Conservation (phyloP, 1,140 invertebrate genomes). For the Megalopta genalis region DNA sequence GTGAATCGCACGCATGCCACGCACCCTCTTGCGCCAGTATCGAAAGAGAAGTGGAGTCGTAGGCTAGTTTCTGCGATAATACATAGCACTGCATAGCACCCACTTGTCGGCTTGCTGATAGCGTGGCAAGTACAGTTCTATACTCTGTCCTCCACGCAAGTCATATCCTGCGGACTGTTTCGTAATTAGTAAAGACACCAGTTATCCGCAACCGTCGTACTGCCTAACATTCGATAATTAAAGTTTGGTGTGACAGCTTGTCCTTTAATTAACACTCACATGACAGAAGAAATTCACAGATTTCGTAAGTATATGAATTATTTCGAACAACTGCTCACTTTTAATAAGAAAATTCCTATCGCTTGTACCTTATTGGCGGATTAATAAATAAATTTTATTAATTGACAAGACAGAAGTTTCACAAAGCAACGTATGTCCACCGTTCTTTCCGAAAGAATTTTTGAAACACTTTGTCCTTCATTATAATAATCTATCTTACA, state of each 20-base stretch:
- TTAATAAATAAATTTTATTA: not conserved
- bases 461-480: not conserved
- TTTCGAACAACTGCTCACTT: not conserved
- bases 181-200: not conserved
- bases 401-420: no score
- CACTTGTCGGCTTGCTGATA: slow-evolving; percentile 52
- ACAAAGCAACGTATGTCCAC: not conserved
- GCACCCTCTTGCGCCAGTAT: slow-evolving; percentile 45
- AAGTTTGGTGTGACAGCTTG: not conserved
- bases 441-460: no score
- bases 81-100: slow-evolving; percentile 19
- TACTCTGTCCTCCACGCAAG: not conserved
- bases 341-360: not conserved
- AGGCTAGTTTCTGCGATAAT: slow-evolving; percentile 49
- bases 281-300: not conserved
- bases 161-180: not conserved
- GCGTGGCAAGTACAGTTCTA: slow-evolving; percentile 21
- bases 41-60: slow-evolving; percentile 30
- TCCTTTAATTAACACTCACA: not conserved
- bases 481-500: not conserved
- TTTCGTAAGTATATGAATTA: not conserved
- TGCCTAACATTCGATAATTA: not conserved
- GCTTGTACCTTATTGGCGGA: no score
- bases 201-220: not conserved
- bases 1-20: slow-evolving; percentile 41